A percentile compares a stretch with the other conserved stretches of the same genome.
phyloP scores from a whole-genome alignment of 2,888 invertebrate species.

The Rhingia campestris region DNA sequence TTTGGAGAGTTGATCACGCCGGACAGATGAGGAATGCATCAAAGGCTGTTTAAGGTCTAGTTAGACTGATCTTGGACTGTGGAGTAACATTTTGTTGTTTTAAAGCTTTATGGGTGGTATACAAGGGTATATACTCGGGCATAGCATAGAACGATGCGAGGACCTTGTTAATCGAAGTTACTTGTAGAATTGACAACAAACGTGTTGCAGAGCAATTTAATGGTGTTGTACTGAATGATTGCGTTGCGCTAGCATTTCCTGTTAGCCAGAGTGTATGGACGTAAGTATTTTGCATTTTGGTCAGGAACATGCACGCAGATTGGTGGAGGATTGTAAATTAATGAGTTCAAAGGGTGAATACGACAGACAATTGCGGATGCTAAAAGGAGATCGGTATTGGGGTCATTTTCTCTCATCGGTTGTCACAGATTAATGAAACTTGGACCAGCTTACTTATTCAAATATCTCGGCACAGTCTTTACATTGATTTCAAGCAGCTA shows the following conservation, averaged over 20 bases:
- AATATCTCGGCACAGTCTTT: too few species aligned
- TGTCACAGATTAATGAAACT: too few species aligned
- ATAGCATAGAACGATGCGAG: constrained; percentile 1
- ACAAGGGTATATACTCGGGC: neutral
- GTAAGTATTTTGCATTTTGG: neutral
- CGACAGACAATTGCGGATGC: too few species aligned
- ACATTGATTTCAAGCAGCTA: too few species aligned
- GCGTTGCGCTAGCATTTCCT: neutral
- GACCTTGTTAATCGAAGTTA: constrained; percentile 45
- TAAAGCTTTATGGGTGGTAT: constrained; percentile 48
- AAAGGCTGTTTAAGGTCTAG: constrained; percentile 12
- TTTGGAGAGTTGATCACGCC: constrained; percentile 33
- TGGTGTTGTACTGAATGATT: neutral
- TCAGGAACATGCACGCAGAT: too few species aligned
- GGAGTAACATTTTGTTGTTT: constrained; percentile 35
- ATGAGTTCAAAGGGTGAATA: too few species aligned
- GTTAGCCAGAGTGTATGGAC: neutral
- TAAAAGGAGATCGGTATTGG: too few species aligned
- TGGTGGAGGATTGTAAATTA: too few species aligned
- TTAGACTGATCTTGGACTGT: constrained; percentile 38
- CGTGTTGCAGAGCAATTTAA: constrained; percentile 17
- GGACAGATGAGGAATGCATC: constrained; percentile 23
- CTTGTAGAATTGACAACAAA: constrained; percentile 47
- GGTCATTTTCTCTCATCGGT: too few species aligned
- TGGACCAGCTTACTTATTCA: too few species aligned